Evolutionary conservation across 2,113 vertebrate species (phyloP).

Genomic region (Typhlomys cinereus): DNA sequence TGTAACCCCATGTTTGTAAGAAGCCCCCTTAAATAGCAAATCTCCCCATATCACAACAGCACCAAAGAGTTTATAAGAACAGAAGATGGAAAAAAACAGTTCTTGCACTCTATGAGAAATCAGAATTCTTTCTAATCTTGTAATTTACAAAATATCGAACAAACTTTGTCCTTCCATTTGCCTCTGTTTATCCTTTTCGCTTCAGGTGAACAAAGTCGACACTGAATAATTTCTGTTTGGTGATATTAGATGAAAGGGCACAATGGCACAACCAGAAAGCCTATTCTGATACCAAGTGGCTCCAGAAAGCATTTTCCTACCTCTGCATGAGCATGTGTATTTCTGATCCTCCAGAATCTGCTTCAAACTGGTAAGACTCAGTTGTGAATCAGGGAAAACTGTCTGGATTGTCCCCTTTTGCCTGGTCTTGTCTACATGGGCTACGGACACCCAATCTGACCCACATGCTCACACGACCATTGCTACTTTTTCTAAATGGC

Average conservation of each 20-base stretch:
- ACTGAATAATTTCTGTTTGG: not conserved
- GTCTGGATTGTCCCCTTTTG: not conserved
- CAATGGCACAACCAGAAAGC: not conserved
- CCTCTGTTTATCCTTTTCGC: not conserved
- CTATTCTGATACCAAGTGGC: slow-evolving; percentile 37
- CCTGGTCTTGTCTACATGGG: not conserved
- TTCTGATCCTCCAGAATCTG: slow-evolving; percentile 62
- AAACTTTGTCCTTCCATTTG: not conserved
- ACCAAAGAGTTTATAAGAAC: fast-evolving
- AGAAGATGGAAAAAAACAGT: not conserved
- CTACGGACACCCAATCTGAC: not conserved
- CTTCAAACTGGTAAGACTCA: slow-evolving; percentile 57
- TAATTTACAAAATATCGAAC: not conserved
- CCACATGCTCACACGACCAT: not conserved
- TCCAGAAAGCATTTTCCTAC: slow-evolving; percentile 49
- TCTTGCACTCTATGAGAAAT: not conserved
- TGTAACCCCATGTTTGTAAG: no score
- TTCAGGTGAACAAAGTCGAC: not conserved
- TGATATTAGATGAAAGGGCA: not conserved
- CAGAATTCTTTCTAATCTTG: not conserved
- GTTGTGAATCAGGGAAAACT: not conserved
- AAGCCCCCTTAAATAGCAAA: not conserved
- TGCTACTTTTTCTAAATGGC: not conserved
- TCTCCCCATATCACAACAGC: not conserved
- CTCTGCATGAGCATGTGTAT: slow-evolving; percentile 45